Evolutionary conservation across 2,888 invertebrate species (phyloP).

Genomic region (Siphonodentalium dalli): DNA sequence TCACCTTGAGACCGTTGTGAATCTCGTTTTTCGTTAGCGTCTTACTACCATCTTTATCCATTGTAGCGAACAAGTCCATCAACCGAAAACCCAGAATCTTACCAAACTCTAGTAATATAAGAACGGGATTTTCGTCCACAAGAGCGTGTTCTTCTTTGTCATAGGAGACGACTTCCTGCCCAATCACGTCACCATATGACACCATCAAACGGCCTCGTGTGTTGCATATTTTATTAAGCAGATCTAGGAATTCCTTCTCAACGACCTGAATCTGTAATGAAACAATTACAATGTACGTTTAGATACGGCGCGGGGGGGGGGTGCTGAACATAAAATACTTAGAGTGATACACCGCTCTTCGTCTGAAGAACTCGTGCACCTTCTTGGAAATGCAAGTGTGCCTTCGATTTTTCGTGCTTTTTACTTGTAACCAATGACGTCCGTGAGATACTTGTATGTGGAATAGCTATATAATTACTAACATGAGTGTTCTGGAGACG

Average conservation of each 20-base stretch:
- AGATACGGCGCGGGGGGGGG: background rate
- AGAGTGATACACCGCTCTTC: background rate
- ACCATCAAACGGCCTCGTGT: conserved; percentile 32
- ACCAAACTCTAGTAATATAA: conserved; percentile 48
- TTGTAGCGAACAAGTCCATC: conserved; percentile 46
- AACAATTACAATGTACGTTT: background rate
- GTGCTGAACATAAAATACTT: background rate
- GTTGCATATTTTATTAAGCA: conserved; percentile 31
- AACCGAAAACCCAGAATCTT: conserved; percentile 43
- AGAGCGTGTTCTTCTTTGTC: conserved; percentile 45
- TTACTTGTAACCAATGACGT: background rate
- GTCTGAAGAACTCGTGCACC: too few species aligned
- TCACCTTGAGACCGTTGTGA: conserved; percentile 43
- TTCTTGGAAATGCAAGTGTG: too few species aligned
- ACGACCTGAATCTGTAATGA: conserved; percentile 43
- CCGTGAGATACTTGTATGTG: too few species aligned
- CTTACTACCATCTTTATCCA: conserved; percentile 54
- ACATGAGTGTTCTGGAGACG: too few species aligned
- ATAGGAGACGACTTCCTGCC: conserved; percentile 34
- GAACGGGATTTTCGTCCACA: conserved; percentile 46
- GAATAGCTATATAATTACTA: too few species aligned
- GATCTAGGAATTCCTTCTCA: conserved; percentile 38
- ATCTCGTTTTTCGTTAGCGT: conserved; percentile 48
- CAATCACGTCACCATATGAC: conserved; percentile 41
- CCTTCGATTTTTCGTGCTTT: background rate